Evolutionary conservation across 2,888 invertebrate species (phyloP).

Genomic region (Aspidiotus rigidus): DNA sequence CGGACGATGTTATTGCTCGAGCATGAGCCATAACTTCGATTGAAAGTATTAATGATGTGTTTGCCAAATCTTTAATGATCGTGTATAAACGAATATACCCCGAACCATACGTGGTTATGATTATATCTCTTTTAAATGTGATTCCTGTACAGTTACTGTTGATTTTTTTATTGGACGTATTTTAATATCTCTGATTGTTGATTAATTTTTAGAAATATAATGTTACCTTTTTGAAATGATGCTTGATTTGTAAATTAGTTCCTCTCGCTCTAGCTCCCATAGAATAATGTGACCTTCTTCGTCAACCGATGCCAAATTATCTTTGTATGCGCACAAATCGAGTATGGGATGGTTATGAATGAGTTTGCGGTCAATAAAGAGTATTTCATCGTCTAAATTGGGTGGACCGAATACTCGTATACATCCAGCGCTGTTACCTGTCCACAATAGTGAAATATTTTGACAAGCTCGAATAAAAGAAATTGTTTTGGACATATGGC

Average conservation of each 20-base stretch:
- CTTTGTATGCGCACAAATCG: conserved; percentile 38
- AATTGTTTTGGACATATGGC: neutral
- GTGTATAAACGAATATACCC: conserved; percentile 40
- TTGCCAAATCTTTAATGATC: conserved; percentile 17
- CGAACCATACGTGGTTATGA: conserved; percentile 40
- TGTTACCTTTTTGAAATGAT: conserved; percentile 36
- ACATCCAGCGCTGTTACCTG: conserved; percentile 40
- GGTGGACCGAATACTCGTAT: conserved; percentile 38
- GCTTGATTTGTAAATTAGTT: conserved; percentile 35
- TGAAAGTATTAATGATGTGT: conserved; percentile 34
- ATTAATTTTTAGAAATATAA: conserved; percentile 3
- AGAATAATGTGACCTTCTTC: conserved; percentile 39
- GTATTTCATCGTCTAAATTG: conserved; percentile 38
- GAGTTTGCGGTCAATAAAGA: conserved; percentile 39
- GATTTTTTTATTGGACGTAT: neutral
- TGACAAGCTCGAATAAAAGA: neutral
- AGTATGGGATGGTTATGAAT: conserved; percentile 39
- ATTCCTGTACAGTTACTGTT: conserved; percentile 32
- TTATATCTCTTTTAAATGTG: conserved; percentile 35
- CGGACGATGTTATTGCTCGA: conserved; percentile 40
- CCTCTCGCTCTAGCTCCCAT: conserved; percentile 39
- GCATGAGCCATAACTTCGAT: conserved; percentile 41
- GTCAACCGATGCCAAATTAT: conserved; percentile 40
- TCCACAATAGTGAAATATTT: neutral
- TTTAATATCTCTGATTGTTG: conserved; percentile 5